phyloP scores from a whole-genome alignment of 2,797 vertebrate species.

The Bufotes viridis region DNA sequence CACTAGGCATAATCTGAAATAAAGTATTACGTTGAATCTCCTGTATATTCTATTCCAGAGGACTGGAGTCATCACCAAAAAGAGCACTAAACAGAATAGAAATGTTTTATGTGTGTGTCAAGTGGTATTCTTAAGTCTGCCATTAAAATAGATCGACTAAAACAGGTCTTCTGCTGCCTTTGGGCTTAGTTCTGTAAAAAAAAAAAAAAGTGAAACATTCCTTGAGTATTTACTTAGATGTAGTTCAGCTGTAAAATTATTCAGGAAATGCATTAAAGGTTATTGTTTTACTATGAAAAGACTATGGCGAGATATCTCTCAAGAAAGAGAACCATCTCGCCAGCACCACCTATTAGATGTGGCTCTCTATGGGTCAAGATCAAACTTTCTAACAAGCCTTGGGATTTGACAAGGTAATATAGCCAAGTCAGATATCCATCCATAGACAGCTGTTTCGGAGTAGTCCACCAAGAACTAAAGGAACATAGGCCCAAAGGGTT shows the following conservation, averaged over 20 bases:
- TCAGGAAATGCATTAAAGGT: not conserved
- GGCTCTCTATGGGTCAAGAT: too few relatives aligned
- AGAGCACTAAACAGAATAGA: slow-evolving; percentile 37
- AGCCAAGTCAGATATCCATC: too few relatives aligned
- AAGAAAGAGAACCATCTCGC: too few relatives aligned
- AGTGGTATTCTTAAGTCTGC: slow-evolving; percentile 49
- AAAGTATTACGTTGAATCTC: not conserved
- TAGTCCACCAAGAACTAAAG: too few relatives aligned
- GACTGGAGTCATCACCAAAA: slow-evolving; percentile 26
- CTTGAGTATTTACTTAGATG: not conserved
- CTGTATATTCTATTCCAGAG: not conserved
- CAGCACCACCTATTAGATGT: too few relatives aligned
- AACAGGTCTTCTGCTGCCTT: slow-evolving; percentile 48
- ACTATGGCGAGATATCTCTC: too few relatives aligned
- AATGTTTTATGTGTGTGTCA: slow-evolving; percentile 51
- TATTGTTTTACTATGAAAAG: not conserved
- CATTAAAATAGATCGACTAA: slow-evolving; percentile 52
- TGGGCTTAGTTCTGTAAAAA: slow-evolving; percentile 37
- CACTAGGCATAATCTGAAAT: not conserved
- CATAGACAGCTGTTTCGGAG: too few relatives aligned
- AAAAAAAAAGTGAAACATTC: not conserved
- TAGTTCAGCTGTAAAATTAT: not conserved
- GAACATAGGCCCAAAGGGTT: too few relatives aligned
- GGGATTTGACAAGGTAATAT: too few relatives aligned
- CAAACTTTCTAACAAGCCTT: too few relatives aligned